Evolutionary conservation across 2,797 vertebrate species (phyloP), one percentile per base, ranked within the genome.

Genomic region (Schizopygopsis pylzovi): DNA sequence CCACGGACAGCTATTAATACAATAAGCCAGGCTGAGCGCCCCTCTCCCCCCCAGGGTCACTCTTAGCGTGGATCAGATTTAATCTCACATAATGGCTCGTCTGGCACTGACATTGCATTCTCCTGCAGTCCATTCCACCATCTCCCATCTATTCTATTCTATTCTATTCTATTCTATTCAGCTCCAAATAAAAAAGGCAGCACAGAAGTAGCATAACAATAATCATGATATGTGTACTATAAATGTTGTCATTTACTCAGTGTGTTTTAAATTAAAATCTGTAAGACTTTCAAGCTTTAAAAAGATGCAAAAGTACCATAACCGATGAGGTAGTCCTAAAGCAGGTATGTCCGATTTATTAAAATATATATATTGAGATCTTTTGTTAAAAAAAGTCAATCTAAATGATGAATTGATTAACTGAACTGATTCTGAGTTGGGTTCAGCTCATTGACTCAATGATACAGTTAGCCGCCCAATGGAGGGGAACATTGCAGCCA

Each of bases 81-180:
- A 90, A 91, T 90, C 87, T 90, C 28, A 77, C 59, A 77, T 89
- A 89, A 88, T 90, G 87, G 87, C 79, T 82, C 77, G 33, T 87
- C 88, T 87, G 88, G 89, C 86, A 84, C 18, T 61, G 54, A 80
- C 63, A 49, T 79, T 9, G 15, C 28, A 81, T 72, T 68, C 75
- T 33, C 67, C 61, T 68, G 45, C n/a, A 61, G 45, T 73, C 41
- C 2, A 56, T 70, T 79, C 67, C 41, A 65, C 47, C 67, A 28
- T 12, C 33, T 54, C 47, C 25, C 13, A 15, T 83, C 20, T 78
- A 73, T 54, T 72, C 39, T 70, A 70, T 41, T 70, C 67, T 70
- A 70, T 12, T 71, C 37, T 0, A 45, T 20, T 28, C 25, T 28
- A 28, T 28, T 28, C 25, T 28, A 28, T 28, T 28, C 25, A 28